phyloP scores from a whole-genome alignment of 2,888 invertebrate species.

The Cataglyphis albicans region DNA sequence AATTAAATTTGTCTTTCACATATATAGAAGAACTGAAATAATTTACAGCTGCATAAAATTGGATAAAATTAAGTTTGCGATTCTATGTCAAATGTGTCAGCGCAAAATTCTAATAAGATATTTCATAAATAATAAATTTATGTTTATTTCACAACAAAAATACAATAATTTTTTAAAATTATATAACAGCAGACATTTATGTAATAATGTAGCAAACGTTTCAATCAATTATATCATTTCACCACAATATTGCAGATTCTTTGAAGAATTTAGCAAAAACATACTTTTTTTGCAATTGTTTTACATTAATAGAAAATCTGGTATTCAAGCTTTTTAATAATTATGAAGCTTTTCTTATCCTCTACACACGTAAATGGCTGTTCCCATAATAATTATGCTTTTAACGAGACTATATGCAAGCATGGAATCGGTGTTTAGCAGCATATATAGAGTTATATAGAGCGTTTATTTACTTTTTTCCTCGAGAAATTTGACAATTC shows the following conservation, averaged over 20 bases:
- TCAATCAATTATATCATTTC: slow-evolving; percentile 23
- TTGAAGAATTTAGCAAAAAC: background rate
- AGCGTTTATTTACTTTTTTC: slow-evolving; percentile 11
- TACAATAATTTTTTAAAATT: slow-evolving; percentile 23
- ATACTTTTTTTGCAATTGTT: background rate
- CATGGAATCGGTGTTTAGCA: slow-evolving; percentile 15
- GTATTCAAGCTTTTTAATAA: slow-evolving; percentile 32
- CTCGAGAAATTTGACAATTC: slow-evolving; percentile 30
- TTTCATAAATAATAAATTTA: slow-evolving; percentile 39
- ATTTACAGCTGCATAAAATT: slow-evolving; percentile 8
- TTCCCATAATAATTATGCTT: slow-evolving; percentile 25
- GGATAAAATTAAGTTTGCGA: slow-evolving; percentile 28
- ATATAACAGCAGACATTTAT: background rate
- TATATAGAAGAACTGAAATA: background rate
- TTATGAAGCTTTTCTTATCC: slow-evolving; percentile 31
- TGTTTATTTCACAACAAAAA: background rate
- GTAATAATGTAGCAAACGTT: background rate
- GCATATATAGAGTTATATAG: slow-evolving; percentile 2
- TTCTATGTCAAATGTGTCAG: background rate
- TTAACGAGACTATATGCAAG: slow-evolving; percentile 33
- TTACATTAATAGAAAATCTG: slow-evolving; percentile 32
- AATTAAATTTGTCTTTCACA: background rate
- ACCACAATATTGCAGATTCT: slow-evolving; percentile 11
- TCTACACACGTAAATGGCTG: slow-evolving; percentile 26
- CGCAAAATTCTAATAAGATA: slow-evolving; percentile 40